These are phyloP conservation scores for Amiota minor DNA, from an alignment of 2,888 invertebrate genomes.

Conservation along the genomic window DNA sequence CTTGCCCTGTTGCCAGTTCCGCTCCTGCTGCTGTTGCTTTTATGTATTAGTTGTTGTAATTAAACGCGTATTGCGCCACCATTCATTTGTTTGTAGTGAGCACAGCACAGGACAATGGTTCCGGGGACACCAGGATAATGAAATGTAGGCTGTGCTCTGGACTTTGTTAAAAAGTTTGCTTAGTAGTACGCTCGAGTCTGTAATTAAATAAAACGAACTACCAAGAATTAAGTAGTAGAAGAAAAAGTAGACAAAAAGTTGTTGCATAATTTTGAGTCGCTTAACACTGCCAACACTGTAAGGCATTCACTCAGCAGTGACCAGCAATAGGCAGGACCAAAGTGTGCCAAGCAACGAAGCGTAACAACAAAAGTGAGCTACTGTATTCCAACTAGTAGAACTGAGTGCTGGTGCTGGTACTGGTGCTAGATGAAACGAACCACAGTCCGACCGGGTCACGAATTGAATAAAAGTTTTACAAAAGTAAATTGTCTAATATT, in stretches of 20 bases:
- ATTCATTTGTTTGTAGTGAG: slow-evolving; percentile 1
- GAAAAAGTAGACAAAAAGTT: background rate
- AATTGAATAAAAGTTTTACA: slow-evolving; percentile 9
- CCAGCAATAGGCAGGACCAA: background rate
- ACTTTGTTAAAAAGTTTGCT: slow-evolving; percentile 11
- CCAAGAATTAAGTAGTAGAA: background rate
- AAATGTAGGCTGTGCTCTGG: background rate
- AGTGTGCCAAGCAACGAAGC: background rate
- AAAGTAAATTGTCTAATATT: slow-evolving; percentile 10
- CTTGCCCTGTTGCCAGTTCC: slow-evolving; percentile 2
- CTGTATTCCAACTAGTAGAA: too few relatives aligned
- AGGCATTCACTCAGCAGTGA: too few relatives aligned
- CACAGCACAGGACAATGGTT: background rate
- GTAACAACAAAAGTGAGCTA: background rate
- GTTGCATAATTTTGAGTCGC: slow-evolving; percentile 14
- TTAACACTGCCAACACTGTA: background rate
- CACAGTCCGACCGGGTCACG: background rate
- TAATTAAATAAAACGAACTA: slow-evolving; percentile 24
- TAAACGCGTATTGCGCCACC: background rate
- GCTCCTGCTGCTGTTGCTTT: slow-evolving; percentile 16
- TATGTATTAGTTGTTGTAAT: background rate
- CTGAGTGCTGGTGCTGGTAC: background rate
- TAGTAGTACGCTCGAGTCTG: background rate
- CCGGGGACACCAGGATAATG: background rate
- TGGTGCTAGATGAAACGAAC: background rate